These are phyloP conservation scores for Elmis aenea DNA, from an alignment of 2,888 invertebrate genomes.

Conservation along the genomic window DNA sequence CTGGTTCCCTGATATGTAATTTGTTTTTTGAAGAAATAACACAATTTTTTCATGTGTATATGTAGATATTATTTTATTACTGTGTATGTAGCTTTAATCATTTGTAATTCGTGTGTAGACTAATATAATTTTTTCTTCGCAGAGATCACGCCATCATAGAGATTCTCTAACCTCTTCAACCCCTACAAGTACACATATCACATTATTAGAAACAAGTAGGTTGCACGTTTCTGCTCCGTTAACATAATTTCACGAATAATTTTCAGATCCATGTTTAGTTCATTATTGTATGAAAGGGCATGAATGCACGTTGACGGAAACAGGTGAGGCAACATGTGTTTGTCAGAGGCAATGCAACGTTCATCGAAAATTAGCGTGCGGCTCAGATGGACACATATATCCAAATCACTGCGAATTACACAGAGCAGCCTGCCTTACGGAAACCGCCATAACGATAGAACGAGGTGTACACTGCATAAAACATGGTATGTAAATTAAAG, in stretches of 20 bases:
- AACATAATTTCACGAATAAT: too few species aligned
- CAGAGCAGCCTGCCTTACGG: slow-evolving; percentile 55
- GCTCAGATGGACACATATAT: slow-evolving; percentile 62
- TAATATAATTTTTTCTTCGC: slow-evolving; percentile 30
- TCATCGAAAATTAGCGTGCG: slow-evolving; percentile 58
- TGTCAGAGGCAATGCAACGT: slow-evolving; percentile 56
- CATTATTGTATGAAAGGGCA: slow-evolving; percentile 63
- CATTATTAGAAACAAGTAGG: slow-evolving; percentile 46
- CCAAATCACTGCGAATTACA: slow-evolving; percentile 65
- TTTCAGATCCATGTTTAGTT: slow-evolving; percentile 58
- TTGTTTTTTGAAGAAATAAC: too few species aligned
- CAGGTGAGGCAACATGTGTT: slow-evolving; percentile 54
- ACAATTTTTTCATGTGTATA: too few species aligned
- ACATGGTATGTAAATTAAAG: slow-evolving; percentile 36
- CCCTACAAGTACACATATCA: slow-evolving; percentile 43
- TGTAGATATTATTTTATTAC: not conserved
- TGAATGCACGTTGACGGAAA: slow-evolving; percentile 53
- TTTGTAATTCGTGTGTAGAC: not conserved
- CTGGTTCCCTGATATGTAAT: too few species aligned
- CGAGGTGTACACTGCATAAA: slow-evolving; percentile 51
- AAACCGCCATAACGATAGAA: slow-evolving; percentile 52
- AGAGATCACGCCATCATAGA: slow-evolving; percentile 47
- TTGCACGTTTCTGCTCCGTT: too few species aligned
- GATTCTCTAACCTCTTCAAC: slow-evolving; percentile 39
- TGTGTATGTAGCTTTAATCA: not conserved